These are phyloP conservation scores for Sarcophaga rosellei DNA, from an alignment of 2,888 invertebrate genomes.

Conservation along the genomic window DNA sequence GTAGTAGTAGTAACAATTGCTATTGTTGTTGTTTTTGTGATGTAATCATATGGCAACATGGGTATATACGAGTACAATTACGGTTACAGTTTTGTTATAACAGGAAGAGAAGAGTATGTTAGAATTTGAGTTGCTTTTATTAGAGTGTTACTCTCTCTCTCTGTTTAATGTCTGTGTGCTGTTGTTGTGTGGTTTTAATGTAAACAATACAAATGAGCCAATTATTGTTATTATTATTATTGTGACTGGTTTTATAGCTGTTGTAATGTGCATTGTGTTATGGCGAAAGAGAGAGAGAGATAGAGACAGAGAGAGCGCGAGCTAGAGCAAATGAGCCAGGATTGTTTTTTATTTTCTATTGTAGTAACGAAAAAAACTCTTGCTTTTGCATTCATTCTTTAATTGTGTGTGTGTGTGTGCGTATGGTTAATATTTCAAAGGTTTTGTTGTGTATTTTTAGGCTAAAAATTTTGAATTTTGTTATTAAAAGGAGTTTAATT, in stretches of 20 bases:
- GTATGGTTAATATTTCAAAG: conserved; percentile 20
- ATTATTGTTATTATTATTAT: neutral
- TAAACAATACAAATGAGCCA: neutral
- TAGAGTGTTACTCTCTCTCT: neutral
- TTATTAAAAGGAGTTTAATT: conserved; percentile 6
- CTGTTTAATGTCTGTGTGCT: neutral
- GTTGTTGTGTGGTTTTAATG: neutral
- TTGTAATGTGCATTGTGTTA: too few species aligned
- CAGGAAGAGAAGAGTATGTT: conserved; percentile 11
- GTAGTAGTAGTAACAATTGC: too few species aligned
- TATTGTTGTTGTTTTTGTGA: too few species aligned
- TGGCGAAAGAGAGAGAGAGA: too few species aligned
- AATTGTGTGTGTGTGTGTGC: neutral
- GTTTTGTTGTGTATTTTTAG: neutral
- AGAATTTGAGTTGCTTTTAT: neutral
- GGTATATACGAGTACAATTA: too few species aligned
- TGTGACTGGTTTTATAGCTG: neutral
- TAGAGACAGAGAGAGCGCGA: too few species aligned
- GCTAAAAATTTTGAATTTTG: conserved; percentile 9
- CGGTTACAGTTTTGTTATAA: neutral
- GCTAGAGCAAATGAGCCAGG: too few species aligned
- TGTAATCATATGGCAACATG: too few species aligned
- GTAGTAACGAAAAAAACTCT: conserved; percentile 59
- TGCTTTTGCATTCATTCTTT: conserved; percentile 34
- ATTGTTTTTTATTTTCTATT: too few species aligned